Evolutionary conservation across 2,113 vertebrate genomes (phyloP).

Genomic region (Macroglossus sobrinus): DNA sequence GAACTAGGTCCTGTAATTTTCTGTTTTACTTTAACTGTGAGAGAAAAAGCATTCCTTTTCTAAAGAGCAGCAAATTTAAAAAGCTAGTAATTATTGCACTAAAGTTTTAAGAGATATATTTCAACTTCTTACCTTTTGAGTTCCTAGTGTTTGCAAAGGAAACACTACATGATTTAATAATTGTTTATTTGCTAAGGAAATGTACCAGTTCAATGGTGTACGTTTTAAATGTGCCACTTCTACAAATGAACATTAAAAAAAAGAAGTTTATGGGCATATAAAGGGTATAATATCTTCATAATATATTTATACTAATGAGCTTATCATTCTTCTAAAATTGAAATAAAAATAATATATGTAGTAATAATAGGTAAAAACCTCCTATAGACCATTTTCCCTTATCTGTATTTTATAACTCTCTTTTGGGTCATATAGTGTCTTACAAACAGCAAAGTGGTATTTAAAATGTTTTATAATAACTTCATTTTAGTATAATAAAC

Average conservation of each 20-base stretch:
- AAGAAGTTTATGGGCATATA: neutral
- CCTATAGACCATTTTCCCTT: neutral
- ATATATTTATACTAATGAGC: neutral
- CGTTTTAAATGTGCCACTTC: neutral
- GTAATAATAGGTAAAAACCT: neutral
- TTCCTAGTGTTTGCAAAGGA: neutral
- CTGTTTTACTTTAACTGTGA: neutral
- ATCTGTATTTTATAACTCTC: neutral
- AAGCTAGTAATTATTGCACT: neutral
- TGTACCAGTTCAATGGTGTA: neutral
- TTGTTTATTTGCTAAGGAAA: neutral
- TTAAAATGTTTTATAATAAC: conserved; percentile 35
- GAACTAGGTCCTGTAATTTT: neutral
- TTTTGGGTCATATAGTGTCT: neutral
- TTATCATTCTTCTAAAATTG: conserved; percentile 26
- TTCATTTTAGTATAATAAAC: neutral
- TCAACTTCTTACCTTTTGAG: neutral
- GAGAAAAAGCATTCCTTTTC: neutral
- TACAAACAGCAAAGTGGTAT: neutral
- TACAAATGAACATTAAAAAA: conserved; percentile 47
- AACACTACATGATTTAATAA: neutral
- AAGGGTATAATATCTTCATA: conserved; percentile 26
- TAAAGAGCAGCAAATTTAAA: neutral
- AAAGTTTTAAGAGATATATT: neutral
- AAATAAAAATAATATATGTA: conserved; percentile 29